phyloP scores from a whole-genome alignment of 2,888 invertebrate species.

The Cheilosia urbana region DNA sequence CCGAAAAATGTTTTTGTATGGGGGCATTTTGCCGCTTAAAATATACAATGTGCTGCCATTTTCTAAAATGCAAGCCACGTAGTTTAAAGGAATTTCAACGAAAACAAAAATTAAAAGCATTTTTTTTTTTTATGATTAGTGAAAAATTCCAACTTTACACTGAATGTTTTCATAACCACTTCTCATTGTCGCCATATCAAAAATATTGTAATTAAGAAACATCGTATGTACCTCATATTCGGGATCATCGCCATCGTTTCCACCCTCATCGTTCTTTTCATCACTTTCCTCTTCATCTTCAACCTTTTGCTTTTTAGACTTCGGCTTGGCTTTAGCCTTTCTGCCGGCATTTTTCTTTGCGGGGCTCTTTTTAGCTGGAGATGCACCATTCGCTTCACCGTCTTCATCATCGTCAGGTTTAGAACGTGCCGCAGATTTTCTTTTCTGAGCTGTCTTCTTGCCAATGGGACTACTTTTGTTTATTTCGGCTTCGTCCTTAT shows the following conservation, averaged over 20 bases:
- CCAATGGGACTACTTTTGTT: conserved; percentile 55
- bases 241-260: conserved; percentile 79
- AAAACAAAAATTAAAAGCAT: too few relatives aligned
- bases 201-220: neutral
- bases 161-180: too few relatives aligned
- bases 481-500: conserved; percentile 74
- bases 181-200: neutral
- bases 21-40: too few relatives aligned
- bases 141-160: too few relatives aligned
- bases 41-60: neutral
- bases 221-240: conserved; percentile 79
- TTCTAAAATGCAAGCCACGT: neutral
- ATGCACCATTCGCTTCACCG: conserved; percentile 58
- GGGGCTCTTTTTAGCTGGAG: conserved; percentile 67
- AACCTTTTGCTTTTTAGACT: conserved; percentile 76
- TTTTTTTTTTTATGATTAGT: too few relatives aligned
- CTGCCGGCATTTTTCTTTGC: conserved; percentile 74
- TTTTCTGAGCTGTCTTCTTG: conserved; percentile 57
- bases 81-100: neutral
- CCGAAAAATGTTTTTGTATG: too few relatives aligned
- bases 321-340: conserved; percentile 69
- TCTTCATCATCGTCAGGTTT: conserved; percentile 57
- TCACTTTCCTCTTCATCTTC: conserved; percentile 71
- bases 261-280: conserved; percentile 76
- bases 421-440: conserved; percentile 56